These are phyloP conservation scores for Mus spretus DNA, from an alignment of 2,797 vertebrate species.

Conservation along the genomic window DNA sequence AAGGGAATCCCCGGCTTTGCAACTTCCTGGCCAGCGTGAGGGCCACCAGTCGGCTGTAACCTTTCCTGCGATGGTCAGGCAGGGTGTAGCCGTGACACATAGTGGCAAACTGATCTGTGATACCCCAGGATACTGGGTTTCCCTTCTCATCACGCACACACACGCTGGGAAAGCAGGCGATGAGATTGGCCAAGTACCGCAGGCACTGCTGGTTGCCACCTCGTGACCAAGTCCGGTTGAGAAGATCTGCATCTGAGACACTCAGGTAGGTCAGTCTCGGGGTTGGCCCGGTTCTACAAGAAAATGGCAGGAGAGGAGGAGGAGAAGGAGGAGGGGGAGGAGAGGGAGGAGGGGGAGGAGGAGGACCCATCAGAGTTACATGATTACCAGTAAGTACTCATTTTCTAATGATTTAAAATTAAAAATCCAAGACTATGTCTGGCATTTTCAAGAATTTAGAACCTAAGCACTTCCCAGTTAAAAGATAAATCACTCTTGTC, in stretches of 20 bases:
- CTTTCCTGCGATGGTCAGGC: constrained; percentile 82
- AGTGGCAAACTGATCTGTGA: constrained; percentile 85
- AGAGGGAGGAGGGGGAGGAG: no score
- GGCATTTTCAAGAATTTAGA: neutral
- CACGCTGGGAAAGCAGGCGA: constrained; percentile 83
- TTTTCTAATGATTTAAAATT: neutral
- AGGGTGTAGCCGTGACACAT: constrained; percentile 84
- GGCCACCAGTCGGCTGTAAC: constrained; percentile 80
- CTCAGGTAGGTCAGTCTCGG: constrained; percentile 75
- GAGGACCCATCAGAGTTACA: neutral
- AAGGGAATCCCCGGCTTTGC: constrained; percentile 80
- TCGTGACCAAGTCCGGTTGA: constrained; percentile 83
- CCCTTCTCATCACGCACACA: constrained; percentile 82
- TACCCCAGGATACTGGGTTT: constrained; percentile 79
- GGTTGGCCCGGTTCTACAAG: constrained; percentile 66
- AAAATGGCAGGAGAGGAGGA: neutral
- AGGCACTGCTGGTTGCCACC: constrained; percentile 77
- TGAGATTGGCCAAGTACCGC: constrained; percentile 80
- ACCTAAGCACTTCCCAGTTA: neutral
- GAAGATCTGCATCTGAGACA: constrained; percentile 77
- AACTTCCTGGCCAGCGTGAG: constrained; percentile 79
- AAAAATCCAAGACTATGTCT: neutral
- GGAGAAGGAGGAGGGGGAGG: neutral
- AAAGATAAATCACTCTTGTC: neutral
- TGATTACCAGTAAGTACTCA: neutral